Conservation (phyloP, 2,888 invertebrate species). For the Steromphala cineraria region DNA sequence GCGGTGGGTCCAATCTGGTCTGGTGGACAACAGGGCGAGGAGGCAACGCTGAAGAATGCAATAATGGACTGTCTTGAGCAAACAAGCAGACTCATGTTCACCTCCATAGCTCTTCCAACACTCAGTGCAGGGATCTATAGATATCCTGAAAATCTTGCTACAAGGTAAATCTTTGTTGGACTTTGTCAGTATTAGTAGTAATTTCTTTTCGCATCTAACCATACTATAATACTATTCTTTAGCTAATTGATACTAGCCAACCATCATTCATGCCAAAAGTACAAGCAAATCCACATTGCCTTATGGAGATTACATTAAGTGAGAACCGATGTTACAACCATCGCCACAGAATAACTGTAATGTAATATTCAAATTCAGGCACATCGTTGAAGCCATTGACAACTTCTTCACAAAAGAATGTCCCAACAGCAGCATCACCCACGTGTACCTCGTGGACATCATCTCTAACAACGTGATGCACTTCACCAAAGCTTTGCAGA, state of each 20-base stretch:
- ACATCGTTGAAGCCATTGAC: background rate
- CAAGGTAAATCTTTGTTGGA: too few relatives aligned
- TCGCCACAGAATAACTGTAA: too few relatives aligned
- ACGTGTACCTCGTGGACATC: background rate
- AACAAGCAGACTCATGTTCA: background rate
- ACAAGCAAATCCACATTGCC: too few relatives aligned
- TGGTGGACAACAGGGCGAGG: slow-evolving; percentile 28
- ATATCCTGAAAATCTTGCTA: slow-evolving; percentile 27
- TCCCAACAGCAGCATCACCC: background rate
- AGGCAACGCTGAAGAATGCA: slow-evolving; percentile 26
- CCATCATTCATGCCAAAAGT: background rate
- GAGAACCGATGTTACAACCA: too few relatives aligned
- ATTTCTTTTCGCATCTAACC: too few relatives aligned
- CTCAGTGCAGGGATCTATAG: slow-evolving; percentile 42
- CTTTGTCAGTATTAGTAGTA: too few relatives aligned
- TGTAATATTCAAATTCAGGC: background rate
- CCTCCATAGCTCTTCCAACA: slow-evolving; percentile 40
- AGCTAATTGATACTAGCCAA: too few relatives aligned
- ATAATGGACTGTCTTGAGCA: slow-evolving; percentile 22
- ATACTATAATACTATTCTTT: too few relatives aligned
- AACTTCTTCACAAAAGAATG: background rate
- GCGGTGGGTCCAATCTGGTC: slow-evolving; percentile 34
- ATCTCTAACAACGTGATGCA: background rate
- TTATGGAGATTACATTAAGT: too few relatives aligned
- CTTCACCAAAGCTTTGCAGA: background rate